Conservation (phyloP, 2,888 invertebrate species). For the Onthophagus sagittarius region DNA sequence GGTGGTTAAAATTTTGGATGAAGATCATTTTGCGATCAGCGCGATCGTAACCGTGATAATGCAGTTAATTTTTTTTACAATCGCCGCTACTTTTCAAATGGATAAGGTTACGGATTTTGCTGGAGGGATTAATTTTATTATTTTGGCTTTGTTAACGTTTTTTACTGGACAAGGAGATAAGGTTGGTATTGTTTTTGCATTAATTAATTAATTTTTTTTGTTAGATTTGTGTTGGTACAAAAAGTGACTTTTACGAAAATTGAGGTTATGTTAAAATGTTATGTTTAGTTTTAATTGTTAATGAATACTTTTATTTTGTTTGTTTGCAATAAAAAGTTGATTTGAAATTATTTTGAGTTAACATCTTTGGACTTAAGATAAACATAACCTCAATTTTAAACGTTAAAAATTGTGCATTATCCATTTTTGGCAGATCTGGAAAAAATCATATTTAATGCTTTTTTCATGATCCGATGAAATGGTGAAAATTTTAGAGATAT, state of each 20-base stretch:
- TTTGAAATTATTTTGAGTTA: too few relatives aligned
- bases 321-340: too few relatives aligned
- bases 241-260: neutral
- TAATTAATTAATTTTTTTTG: neutral
- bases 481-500: too few relatives aligned
- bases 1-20: slow-evolving; percentile 72
- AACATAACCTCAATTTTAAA: neutral
- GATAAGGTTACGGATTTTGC: slow-evolving; percentile 93
- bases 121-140: slow-evolving; percentile 89
- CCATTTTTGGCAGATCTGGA: too few relatives aligned
- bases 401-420: too few relatives aligned
- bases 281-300: neutral
- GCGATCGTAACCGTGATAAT: slow-evolving; percentile 79
- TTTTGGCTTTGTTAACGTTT: slow-evolving; percentile 82
- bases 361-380: neutral
- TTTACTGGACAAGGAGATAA: slow-evolving; percentile 78
- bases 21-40: slow-evolving; percentile 81
- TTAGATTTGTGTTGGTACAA: neutral
- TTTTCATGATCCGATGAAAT: too few relatives aligned
- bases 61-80: slow-evolving; percentile 84
- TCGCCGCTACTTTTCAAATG: slow-evolving; percentile 81
- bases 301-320: neutral
- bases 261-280: neutral
- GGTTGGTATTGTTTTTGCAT: slow-evolving; percentile 50
- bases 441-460: too few relatives aligned